Conservation (phyloP, 2,797 vertebrate species). For the Aplochiton taeniatus region DNA sequence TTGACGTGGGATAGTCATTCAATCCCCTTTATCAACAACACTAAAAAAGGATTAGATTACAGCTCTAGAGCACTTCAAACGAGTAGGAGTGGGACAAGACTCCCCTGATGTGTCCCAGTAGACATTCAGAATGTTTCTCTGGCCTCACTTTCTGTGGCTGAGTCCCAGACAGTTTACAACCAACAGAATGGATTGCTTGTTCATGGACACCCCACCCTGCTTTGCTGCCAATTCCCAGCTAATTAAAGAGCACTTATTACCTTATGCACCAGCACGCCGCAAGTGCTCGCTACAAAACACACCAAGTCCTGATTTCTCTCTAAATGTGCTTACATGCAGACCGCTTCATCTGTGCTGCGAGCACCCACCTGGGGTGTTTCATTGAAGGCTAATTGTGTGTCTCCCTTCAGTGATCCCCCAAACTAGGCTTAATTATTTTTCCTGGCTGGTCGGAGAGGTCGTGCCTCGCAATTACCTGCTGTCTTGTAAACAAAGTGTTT, state of each 20-base stretch:
- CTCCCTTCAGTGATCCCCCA: constrained; percentile 30
- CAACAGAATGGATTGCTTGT: constrained; percentile 35
- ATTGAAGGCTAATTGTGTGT: constrained; percentile 46
- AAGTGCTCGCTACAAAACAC: not conserved
- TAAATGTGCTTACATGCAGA: constrained; percentile 9
- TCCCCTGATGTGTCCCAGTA: constrained; percentile 18
- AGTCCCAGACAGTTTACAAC: constrained; percentile 25
- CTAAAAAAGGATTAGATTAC: not conserved
- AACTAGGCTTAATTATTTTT: constrained; percentile 47
- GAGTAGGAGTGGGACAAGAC: not conserved
- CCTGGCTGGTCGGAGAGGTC: constrained; percentile 46
- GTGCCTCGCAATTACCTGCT: constrained; percentile 57
- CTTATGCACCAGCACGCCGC: constrained; percentile 11
- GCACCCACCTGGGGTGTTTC: constrained; percentile 36
- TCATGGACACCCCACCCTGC: constrained; percentile 18
- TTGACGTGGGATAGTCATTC: not conserved
- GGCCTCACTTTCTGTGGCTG: not conserved
- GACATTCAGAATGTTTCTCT: constrained; percentile 5
- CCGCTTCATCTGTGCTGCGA: constrained; percentile 1
- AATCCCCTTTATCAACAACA: no score
- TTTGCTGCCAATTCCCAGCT: constrained; percentile 35
- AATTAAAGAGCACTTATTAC: constrained; percentile 45
- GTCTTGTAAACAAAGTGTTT: constrained; percentile 69
- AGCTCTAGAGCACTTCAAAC: constrained; percentile 2
- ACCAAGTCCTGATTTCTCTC: constrained; percentile 2